phyloP scores from a whole-genome alignment of 1,140 invertebrate genomes.

The Hermetia illucens region DNA sequence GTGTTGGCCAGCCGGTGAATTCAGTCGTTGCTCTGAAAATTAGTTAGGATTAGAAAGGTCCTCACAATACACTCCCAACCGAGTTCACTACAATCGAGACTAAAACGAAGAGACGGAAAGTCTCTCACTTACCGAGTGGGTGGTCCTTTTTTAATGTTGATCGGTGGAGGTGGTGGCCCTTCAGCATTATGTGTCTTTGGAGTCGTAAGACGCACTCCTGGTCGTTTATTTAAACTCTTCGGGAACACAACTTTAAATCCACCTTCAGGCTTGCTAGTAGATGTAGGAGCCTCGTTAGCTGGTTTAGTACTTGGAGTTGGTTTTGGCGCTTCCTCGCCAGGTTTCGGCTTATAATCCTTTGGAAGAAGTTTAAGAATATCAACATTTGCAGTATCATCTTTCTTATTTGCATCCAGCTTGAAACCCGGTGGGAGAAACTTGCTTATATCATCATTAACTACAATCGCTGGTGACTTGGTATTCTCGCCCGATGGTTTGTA shows the following conservation, averaged over 20 bases:
- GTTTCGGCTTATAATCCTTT: conserved; percentile 33
- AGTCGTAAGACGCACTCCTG: conserved; percentile 44
- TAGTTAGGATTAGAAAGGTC: conserved; percentile 8
- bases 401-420: conserved; percentile 30
- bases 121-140: conserved; percentile 46
- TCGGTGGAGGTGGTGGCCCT: conserved; percentile 33
- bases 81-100: no score
- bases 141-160: conserved; percentile 66
- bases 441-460: conserved; percentile 32
- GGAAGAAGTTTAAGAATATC: conserved; percentile 47
- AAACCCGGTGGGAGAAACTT: conserved; percentile 38
- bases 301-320: background rate
- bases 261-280: conserved; percentile 20
- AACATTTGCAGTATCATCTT: conserved; percentile 18
- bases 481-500: conserved; percentile 7
- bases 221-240: conserved; percentile 56
- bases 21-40: conserved; percentile 61
- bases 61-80: no score
- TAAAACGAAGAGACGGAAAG: conserved; percentile 4
- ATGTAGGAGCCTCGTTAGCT: conserved; percentile 11
- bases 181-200: conserved; percentile 27
- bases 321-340: conserved; percentile 20
- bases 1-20: conserved; percentile 78
- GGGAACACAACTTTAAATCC: conserved; percentile 62
- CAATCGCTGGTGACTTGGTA: conserved; percentile 26